A percentile compares a stretch with the other conserved stretches of the same genome.
Conservation (phyloP, 2,888 invertebrate species). For the Coelopa pilipes region DNA sequence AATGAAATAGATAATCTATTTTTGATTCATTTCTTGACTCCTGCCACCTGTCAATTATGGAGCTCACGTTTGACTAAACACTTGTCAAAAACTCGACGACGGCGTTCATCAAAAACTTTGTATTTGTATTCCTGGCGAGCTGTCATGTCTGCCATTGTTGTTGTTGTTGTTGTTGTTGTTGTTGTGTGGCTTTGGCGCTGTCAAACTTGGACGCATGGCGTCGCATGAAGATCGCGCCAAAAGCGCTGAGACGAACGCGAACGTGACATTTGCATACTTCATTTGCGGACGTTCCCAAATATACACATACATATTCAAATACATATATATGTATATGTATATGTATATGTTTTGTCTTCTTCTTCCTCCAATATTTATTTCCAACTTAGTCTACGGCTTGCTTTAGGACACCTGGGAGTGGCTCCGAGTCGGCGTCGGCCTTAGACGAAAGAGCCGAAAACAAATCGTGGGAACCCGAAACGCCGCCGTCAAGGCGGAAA, state of each 20-base stretch:
- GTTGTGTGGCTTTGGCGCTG: not conserved
- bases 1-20: too few relatives aligned
- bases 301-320: too few relatives aligned
- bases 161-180: not conserved
- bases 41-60: too few relatives aligned
- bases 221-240: not conserved
- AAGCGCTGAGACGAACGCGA: slow-evolving; percentile 6
- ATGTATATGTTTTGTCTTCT: too few relatives aligned
- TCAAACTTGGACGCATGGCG: not conserved
- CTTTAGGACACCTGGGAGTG: slow-evolving; percentile 17
- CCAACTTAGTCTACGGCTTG: slow-evolving; percentile 9
- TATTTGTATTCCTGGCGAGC: not conserved
- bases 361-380: not conserved
- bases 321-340: too few relatives aligned
- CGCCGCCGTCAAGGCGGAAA: not conserved
- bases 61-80: too few relatives aligned
- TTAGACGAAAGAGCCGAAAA: too few relatives aligned
- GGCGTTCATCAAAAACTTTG: too few relatives aligned
- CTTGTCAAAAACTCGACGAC: too few relatives aligned
- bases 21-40: too few relatives aligned
- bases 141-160: not conserved
- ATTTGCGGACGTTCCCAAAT: slow-evolving; percentile 1
- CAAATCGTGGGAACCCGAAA: not conserved
- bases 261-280: slow-evolving; percentile 29
- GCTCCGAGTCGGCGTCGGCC: not conserved